A percentile compares a stretch with the other conserved stretches of the same genome.
Evolutionary conservation across 2,113 vertebrate species (phyloP).

Genomic region (Anthoscopus minutus): DNA sequence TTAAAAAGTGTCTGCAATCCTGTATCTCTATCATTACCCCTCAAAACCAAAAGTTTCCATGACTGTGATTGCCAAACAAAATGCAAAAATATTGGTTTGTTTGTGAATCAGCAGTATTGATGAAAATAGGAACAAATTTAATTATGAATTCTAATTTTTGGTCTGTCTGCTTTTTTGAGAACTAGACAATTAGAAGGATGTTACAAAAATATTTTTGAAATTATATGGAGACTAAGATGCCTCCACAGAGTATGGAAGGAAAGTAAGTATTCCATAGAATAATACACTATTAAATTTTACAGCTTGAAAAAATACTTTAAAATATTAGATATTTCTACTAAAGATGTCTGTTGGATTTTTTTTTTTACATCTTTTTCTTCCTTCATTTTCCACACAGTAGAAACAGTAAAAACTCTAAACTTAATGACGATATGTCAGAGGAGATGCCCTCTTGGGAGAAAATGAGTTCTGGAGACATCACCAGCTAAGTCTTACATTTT

Average conservation of each 20-base stretch:
- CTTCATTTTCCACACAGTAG: not conserved
- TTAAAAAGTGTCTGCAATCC: not conserved
- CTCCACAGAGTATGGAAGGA: not conserved
- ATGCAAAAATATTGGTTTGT: not conserved
- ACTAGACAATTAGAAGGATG: not conserved
- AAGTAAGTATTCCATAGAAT: not conserved
- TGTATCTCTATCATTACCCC: not conserved
- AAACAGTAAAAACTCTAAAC: not conserved
- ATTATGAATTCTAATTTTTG: not conserved
- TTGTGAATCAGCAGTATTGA: not conserved
- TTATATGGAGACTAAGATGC: not conserved
- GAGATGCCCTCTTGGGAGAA: not conserved
- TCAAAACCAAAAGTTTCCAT: not conserved
- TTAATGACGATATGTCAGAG: not conserved
- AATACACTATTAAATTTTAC: not conserved
- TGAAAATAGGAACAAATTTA: not conserved
- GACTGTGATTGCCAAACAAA: not conserved
- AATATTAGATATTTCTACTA: not conserved
- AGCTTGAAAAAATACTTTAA: not conserved
- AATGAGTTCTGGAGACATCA: not conserved
- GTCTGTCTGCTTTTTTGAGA: not conserved
- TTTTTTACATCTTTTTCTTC: not conserved
- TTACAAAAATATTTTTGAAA: not conserved
- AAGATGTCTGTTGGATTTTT: not conserved
- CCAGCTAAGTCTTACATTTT: not conserved